These are phyloP conservation scores for Phylloscopus collybita DNA, from an alignment of 2,797 vertebrate genomes.

Conservation along the genomic window DNA sequence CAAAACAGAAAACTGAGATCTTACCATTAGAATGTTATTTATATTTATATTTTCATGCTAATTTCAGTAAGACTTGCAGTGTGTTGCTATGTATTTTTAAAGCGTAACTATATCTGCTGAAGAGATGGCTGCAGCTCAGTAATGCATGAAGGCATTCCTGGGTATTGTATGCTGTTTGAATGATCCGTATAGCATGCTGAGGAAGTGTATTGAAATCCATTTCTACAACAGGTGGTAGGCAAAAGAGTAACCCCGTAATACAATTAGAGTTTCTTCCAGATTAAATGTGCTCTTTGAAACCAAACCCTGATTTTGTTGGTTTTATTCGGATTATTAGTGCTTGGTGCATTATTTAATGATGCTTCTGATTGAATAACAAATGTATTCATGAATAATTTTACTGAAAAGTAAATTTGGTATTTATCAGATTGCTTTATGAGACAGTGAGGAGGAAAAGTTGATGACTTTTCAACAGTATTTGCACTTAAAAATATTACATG, in stretches of 20 bases:
- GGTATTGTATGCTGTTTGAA: background rate
- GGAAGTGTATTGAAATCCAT: background rate
- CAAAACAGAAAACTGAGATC: background rate
- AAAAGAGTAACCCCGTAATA: constrained; percentile 3
- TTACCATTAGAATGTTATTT: background rate
- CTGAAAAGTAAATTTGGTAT: background rate
- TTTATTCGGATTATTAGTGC: constrained; percentile 10
- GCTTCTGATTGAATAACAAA: background rate
- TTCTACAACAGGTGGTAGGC: background rate
- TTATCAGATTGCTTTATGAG: background rate
- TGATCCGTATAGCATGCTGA: background rate
- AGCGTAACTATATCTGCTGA: background rate
- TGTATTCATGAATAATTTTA: background rate
- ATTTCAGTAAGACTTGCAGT: background rate
- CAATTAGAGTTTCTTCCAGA: constrained; percentile 10
- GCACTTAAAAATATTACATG: constrained; percentile 33
- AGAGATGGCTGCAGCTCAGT: background rate
- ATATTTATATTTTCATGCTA: background rate
- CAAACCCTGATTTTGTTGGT: background rate
- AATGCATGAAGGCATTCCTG: background rate
- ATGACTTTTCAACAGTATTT: constrained; percentile 21
- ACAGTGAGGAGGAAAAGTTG: background rate
- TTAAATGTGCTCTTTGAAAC: background rate
- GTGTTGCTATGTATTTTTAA: background rate
- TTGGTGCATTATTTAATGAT: background rate